Conservation (phyloP, 2,797 vertebrate species). For the Corythornis leucogaster region DNA sequence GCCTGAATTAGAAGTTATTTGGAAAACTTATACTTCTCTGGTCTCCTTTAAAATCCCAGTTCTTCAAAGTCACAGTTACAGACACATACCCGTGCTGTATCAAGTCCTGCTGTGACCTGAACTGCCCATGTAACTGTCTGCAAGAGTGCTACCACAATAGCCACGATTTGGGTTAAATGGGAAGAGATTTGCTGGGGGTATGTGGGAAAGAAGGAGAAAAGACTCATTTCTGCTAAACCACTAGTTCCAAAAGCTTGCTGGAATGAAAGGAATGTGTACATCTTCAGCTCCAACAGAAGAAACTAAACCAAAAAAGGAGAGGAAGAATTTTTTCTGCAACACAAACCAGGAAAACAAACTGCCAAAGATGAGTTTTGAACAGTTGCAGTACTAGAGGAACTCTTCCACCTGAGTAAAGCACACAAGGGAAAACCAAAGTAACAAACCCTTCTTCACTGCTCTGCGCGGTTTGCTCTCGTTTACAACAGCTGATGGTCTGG, state of each 20-base stretch:
- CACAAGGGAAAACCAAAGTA: background rate
- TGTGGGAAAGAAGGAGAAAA: background rate
- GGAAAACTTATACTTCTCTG: background rate
- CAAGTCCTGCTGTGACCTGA: constrained; percentile 14
- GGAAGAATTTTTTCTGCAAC: background rate
- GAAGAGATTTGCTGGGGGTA: background rate
- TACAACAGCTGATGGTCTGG: constrained; percentile 79
- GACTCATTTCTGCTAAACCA: background rate
- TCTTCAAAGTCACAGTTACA: background rate
- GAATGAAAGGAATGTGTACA: background rate
- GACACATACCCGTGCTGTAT: background rate
- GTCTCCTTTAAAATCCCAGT: background rate
- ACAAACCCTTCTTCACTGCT: constrained; percentile 85
- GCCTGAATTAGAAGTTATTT: background rate
- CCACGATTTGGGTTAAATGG: background rate
- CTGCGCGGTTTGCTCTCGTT: constrained; percentile 85
- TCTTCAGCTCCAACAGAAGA: background rate
- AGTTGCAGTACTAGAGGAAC: background rate
- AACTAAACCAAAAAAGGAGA: background rate
- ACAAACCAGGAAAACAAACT: background rate
- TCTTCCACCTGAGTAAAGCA: background rate
- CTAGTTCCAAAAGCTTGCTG: background rate
- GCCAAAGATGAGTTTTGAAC: background rate
- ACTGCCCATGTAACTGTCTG: background rate
- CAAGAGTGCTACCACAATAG: background rate